These are phyloP conservation scores for Heteromyza rotundicornis DNA, from an alignment of 2,888 invertebrate genomes.

Conservation along the genomic window DNA sequence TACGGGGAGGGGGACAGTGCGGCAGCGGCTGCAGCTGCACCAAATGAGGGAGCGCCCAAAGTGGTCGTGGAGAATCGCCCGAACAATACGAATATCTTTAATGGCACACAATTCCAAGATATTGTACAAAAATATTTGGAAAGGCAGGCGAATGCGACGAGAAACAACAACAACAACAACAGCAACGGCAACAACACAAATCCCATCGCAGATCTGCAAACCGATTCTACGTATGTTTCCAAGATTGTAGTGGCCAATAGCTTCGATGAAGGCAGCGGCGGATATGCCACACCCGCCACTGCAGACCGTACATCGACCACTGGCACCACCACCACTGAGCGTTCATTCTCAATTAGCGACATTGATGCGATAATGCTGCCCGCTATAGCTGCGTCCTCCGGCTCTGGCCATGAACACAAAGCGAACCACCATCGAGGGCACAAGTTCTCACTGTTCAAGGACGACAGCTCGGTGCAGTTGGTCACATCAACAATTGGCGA, in stretches of 20 bases:
- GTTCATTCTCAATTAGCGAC: constrained; percentile 35
- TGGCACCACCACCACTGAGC: constrained; percentile 25
- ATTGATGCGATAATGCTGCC: constrained; percentile 57
- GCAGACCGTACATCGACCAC: constrained; percentile 33
- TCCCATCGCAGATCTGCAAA: constrained; percentile 31
- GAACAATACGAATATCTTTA: constrained; percentile 3
- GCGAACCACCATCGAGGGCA: constrained; percentile 9
- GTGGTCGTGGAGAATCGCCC: not conserved
- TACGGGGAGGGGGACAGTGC: constrained; percentile 18
- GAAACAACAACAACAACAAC: constrained; percentile 14
- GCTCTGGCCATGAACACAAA: not conserved
- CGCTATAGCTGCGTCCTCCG: constrained; percentile 26
- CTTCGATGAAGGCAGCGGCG: not conserved
- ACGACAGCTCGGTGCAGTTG: constrained; percentile 40
- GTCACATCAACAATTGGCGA: constrained; percentile 39
- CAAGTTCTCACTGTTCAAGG: constrained; percentile 26
- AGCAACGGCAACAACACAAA: constrained; percentile 24
- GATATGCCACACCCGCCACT: not conserved
- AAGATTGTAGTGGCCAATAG: not conserved
- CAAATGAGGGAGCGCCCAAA: not conserved
- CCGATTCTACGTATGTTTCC: constrained; percentile 33
- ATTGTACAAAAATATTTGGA: not conserved
- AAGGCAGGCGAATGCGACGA: constrained; percentile 7
- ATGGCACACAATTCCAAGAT: constrained; percentile 14
- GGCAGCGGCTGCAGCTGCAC: not conserved